These are phyloP conservation scores for Melanchra persicariae DNA, from an alignment of 2,888 invertebrate genomes.

Conservation along the genomic window DNA sequence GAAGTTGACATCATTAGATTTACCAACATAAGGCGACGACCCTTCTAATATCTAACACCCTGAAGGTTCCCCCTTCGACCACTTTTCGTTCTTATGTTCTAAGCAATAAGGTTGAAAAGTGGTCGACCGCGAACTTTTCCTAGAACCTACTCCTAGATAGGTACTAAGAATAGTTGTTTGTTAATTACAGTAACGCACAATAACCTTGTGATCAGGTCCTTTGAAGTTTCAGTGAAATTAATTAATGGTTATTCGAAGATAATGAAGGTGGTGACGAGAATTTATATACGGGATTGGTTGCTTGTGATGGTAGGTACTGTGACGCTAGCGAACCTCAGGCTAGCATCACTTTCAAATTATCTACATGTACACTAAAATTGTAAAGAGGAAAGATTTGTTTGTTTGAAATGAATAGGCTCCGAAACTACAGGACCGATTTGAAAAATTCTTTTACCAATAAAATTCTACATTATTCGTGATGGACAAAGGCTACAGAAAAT, in stretches of 20 bases:
- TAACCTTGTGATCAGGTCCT: constrained; percentile 24
- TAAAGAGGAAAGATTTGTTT: too few relatives aligned
- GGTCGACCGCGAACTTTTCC: too few relatives aligned
- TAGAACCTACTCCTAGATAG: not conserved
- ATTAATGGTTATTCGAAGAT: constrained; percentile 22
- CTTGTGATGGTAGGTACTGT: too few relatives aligned
- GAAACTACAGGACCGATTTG: too few relatives aligned
- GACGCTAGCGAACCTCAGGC: too few relatives aligned
- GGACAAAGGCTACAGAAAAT: too few relatives aligned
- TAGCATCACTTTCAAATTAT: too few relatives aligned
- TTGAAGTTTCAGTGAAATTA: constrained; percentile 52
- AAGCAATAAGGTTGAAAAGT: not conserved
- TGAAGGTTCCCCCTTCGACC: not conserved
- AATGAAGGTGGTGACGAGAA: constrained; percentile 11
- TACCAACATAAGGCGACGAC: not conserved
- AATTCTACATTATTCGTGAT: too few relatives aligned
- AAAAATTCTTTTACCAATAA: too few relatives aligned
- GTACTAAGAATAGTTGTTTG: constrained; percentile 14
- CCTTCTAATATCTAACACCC: not conserved
- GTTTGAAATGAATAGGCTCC: too few relatives aligned
- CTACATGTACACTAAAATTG: too few relatives aligned
- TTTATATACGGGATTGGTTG: not conserved
- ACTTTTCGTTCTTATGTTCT: not conserved
- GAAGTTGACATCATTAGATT: not conserved
- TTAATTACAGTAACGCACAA: constrained; percentile 23